These are phyloP conservation scores for Drosophila emarginata DNA, from an alignment of 2,888 invertebrate species.

Conservation along the genomic window DNA sequence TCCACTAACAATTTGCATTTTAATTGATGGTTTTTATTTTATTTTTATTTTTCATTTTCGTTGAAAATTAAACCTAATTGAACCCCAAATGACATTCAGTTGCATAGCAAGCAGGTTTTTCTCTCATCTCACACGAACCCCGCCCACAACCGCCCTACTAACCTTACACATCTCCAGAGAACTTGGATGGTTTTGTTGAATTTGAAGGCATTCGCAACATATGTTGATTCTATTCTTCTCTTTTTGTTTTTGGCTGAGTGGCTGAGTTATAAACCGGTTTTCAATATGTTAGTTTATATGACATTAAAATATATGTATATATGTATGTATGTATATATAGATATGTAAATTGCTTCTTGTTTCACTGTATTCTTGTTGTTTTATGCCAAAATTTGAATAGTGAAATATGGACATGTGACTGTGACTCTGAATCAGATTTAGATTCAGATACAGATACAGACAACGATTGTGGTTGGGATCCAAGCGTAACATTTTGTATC, in stretches of 20 bases:
- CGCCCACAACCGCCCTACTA: not conserved
- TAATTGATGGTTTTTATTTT: constrained; percentile 57
- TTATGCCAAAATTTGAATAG: constrained; percentile 34
- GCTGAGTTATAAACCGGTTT: constrained; percentile 61
- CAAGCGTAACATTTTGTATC: constrained; percentile 18
- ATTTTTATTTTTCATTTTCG: not conserved
- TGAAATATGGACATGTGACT: constrained; percentile 9
- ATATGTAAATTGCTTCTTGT: constrained; percentile 38
- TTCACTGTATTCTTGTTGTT: constrained; percentile 24
- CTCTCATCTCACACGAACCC: not conserved
- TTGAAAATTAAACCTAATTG: constrained; percentile 50
- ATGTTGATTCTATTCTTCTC: constrained; percentile 16
- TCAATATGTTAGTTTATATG: constrained; percentile 13
- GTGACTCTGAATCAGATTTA: constrained; percentile 2
- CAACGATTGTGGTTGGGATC: not conserved
- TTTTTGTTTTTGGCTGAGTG: constrained; percentile 16
- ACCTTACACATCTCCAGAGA: not conserved
- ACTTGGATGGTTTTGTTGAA: not conserved
- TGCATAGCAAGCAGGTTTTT: constrained; percentile 44
- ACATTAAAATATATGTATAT: not conserved
- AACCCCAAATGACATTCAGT: constrained; percentile 64
- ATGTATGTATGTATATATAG: constrained; percentile 12
- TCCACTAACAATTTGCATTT: constrained; percentile 65
- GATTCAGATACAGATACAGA: not conserved
- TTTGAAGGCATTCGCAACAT: constrained; percentile 1